A percentile compares a stretch with the other conserved stretches of the same genome.
Evolutionary conservation across 2,797 vertebrate species (phyloP).

Genomic region (Semotilus atromaculatus): DNA sequence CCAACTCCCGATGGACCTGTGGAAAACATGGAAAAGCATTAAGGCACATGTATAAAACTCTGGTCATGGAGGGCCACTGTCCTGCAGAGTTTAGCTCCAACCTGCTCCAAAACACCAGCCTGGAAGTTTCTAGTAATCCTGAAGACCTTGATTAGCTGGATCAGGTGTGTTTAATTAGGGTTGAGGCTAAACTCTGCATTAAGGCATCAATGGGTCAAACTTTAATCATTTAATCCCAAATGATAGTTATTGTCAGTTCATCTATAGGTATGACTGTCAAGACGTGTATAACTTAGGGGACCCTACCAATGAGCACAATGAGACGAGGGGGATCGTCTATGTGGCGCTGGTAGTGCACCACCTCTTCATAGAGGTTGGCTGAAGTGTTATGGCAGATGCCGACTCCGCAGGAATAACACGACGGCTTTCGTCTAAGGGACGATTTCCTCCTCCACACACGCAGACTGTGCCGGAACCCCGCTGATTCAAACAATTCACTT

Average conservation of each 20-base stretch:
- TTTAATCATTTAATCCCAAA: neutral
- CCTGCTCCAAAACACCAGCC: neutral
- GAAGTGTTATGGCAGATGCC: constrained; percentile 66
- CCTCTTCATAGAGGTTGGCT: constrained; percentile 86
- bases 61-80: neutral
- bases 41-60: neutral
- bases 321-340: constrained; percentile 81
- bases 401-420: constrained; percentile 70
- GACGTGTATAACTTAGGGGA: neutral
- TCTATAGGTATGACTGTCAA: neutral
- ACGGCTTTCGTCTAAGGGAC: constrained; percentile 68
- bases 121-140: neutral
- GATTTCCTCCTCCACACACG: constrained; percentile 85
- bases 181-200: neutral
- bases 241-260: neutral
- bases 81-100: neutral
- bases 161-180: neutral
- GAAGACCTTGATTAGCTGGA: neutral
- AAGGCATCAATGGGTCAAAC: neutral
- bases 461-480: constrained; percentile 90
- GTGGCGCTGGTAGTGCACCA: constrained; percentile 83
- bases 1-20: constrained; percentile 91
- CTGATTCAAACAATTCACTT: constrained; percentile 67
- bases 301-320: constrained; percentile 86
- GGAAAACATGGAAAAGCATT: neutral